Evolutionary conservation across 2,113 vertebrate species (phyloP), one percentile per base, ranked within the genome.

Genomic region (Diadophis punctatus): DNA sequence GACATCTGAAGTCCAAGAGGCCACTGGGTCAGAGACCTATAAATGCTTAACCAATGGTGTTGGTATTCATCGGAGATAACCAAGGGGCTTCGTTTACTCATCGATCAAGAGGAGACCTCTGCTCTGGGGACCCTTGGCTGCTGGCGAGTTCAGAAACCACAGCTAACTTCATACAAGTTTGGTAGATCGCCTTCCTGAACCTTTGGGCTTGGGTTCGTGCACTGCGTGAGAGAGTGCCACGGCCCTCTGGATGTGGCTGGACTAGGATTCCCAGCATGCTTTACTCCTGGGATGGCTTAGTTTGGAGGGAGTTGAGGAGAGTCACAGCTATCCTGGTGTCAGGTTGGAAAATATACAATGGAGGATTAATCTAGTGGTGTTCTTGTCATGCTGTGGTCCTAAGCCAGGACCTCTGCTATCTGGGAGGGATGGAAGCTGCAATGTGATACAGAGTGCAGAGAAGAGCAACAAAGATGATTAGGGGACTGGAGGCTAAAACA

Each of bases 171-270:
- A 14, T 68, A 1, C 5, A 68, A 2, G 30, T 80, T 80, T 39
- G n/a, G n/a, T 39, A 34, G n/a, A 74, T 39, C 16, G 1, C n/a
- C 68, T 74, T 74, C n/a, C 68, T 4, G 6, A 8, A 6, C 12
- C 30, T 3, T 34, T 6, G 0, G 30, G 2, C 34, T 80, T 3
- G 18, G 6, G 68, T 80, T 8, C 2, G 16, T 20, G 34, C 34
- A 18, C 16, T 1, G 34, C 0, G 4, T 0, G 30, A n/a, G 30
- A n/a, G 30, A 14, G 12, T 0, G 60, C 27, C n/a, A 1, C 2
- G 2, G 68, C n/a, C 68, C 68, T 74, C n/a, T 34, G 68, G 68
- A 74, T 34, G 68, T 39, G 34, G 74, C 34, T 43, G 18, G 74
- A 80, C 74, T 80, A 80, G 0, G 8, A 43, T 3, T 39, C 74